Evolutionary conservation across 2,888 invertebrate genomes (phyloP), one percentile per base, ranked within the genome.

Genomic region (Dynastes grantii): DNA sequence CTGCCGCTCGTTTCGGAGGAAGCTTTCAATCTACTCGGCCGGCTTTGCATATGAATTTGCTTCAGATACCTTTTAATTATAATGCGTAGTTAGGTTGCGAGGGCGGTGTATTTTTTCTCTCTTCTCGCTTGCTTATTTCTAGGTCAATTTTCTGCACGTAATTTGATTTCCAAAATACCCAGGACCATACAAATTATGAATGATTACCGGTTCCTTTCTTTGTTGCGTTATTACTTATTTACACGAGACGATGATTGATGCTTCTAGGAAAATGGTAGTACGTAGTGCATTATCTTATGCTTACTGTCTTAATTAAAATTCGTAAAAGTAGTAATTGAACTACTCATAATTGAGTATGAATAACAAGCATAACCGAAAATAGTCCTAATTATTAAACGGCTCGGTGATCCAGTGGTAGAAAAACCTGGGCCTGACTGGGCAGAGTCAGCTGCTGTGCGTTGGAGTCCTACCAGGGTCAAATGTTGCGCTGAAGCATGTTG

Each of bases 41-140:
- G 27, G 40, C 22, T 61, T 73, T 73, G 73, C 73, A 73, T 73
- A 58, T 73, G 61, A 37, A 73, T 73, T 73, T 73, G 61, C 73
- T 58, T 73, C 61, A 40, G 73, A 73, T 73, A 45, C 73, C 40
- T 58, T 61, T 58, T 73, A 73, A 73, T 61, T 73, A n/a, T 61
- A 45, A 58, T 58, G 37, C 58, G 37, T 61, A 37, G 32, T 16
- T 49, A 68, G 13, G 32, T 1, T 68, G 40, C 16, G 16, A 53
- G 0, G 53, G 53, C 3, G 32, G 6, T 68, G 29, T 22, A 6
- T 63, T 32, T 63, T 29, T 63, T 22, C 32, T 37, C 32, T 37
- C 32, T 63, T 16, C 40, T 49, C 27, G n/a, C 40, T 45, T 58
- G 32, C 8, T 40, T 27, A 22, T 73, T 73, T 73, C 11, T 45